Base-by-base conservation (phyloP, 2,113 vertebrate species). In the Hoplias malabaricus region DNA sequence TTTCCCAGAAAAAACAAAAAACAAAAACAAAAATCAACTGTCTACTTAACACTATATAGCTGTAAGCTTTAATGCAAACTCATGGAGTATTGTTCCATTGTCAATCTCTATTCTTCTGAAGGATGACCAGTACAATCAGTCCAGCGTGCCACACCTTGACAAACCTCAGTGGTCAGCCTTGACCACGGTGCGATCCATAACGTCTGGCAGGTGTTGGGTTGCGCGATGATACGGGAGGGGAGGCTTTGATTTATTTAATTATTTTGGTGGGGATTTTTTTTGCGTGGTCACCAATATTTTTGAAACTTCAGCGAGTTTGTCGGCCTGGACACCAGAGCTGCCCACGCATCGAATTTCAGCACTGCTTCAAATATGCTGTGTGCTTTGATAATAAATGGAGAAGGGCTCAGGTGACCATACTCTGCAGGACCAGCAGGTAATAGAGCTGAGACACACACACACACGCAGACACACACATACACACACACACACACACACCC, bases 361-460 rank as follows among this genome's bases (percentile, higher is more conserved):
- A 19, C 78, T 81, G 85, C 86, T 89, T 90, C 75, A 89, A 89
- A 90, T 91, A 79, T 87, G 89, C 88, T 89, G 87, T 84, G 83
- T 87, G 83, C 90, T 89, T 90, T 89, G 89, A 88, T 90, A 87
- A 89, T 89, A 90, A 89, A 90, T 86, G 81, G 82, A 83, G 53
- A 54, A 69, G 70, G 83, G 86, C 87, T 92, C 87, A 87, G 85
- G 85, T 90, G 85, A 89, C 90, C 72, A 61, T 66, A 73, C 82
- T 82, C 79, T 80, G 84, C 73, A 67, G 61, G 50, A 54, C 69
- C 77, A 74, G 69, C 77, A 78, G 59, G 84, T 86, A 86, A 83
- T 77, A 78, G 80, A 66, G 76, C 65, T 69, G 69, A 75, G 59
- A 81, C 54, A 61, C 57, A 57, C 65, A 72, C 75, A 85, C 74